These are phyloP conservation scores for Sciurus niger DNA, from an alignment of 2,113 vertebrate species.

Conservation along the genomic window DNA sequence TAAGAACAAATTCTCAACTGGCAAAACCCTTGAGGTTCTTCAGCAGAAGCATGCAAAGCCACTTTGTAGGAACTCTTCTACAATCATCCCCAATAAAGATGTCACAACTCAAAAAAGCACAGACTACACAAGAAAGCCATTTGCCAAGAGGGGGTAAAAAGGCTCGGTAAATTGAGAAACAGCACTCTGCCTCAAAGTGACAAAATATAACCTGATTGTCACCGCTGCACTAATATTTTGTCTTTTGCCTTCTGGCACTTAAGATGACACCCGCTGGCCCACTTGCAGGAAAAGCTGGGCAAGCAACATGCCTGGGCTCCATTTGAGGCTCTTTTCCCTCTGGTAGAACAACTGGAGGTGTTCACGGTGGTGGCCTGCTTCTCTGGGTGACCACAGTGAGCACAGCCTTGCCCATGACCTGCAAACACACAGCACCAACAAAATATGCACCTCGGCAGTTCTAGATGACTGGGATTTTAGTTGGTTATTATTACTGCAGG, in stretches of 20 bases:
- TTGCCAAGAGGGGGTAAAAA: not conserved
- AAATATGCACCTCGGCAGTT: not conserved
- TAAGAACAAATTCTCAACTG: constrained; percentile 4
- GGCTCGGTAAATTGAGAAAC: not conserved
- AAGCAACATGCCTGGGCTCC: not conserved
- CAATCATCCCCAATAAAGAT: not conserved
- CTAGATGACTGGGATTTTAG: not conserved
- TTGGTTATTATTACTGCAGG: not conserved
- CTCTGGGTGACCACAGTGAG: not conserved
- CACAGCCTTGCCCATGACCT: not conserved
- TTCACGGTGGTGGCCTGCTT: not conserved
- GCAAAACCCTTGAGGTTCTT: not conserved
- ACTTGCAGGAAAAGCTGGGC: not conserved
- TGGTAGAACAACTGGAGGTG: not conserved
- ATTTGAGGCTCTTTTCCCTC: not conserved
- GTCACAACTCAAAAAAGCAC: not conserved
- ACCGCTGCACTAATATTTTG: not conserved
- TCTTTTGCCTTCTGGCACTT: not conserved
- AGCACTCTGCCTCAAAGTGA: not conserved
- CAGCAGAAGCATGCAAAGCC: constrained; percentile 35
- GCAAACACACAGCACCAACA: not conserved
- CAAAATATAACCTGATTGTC: not conserved
- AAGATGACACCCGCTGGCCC: not conserved
- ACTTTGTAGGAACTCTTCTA: not conserved
- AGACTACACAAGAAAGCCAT: not conserved